A percentile compares a stretch with the other conserved stretches of the same genome.
Evolutionary conservation across 2,797 vertebrate species (phyloP).

Genomic region (Rhincodon typus): DNA sequence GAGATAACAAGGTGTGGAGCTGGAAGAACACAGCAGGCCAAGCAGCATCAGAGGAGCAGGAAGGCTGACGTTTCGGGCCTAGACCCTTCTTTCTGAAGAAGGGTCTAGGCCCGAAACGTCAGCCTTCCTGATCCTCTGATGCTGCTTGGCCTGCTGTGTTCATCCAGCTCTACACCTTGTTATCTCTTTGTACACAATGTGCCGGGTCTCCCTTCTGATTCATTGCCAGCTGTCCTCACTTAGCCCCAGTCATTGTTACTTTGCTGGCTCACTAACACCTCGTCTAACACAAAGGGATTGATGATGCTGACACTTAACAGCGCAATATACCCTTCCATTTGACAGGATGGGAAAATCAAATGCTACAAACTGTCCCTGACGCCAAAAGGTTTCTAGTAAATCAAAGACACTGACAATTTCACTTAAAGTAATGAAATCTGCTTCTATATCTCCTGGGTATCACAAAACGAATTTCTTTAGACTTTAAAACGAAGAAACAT

Average conservation of each 20-base stretch:
- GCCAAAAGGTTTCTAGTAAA: not conserved
- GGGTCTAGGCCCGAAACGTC: too few relatives aligned
- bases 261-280: conserved; percentile 23
- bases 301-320: conserved; percentile 41
- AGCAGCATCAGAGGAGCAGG: too few relatives aligned
- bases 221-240: conserved; percentile 37
- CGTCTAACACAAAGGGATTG: not conserved
- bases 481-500: not conserved
- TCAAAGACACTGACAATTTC: conserved; percentile 17
- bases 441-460: not conserved
- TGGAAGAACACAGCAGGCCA: too few relatives aligned
- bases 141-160: too few relatives aligned
- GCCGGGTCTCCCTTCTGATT: not conserved
- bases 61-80: too few relatives aligned
- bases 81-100: too few relatives aligned
- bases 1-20: too few relatives aligned
- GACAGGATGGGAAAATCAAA: conserved; percentile 41
- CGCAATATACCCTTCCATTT: conserved; percentile 47
- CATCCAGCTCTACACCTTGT: too few relatives aligned
- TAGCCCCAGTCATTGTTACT: conserved; percentile 4
- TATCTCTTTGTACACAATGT: not conserved
- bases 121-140: too few relatives aligned
- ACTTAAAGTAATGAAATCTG: conserved; percentile 24
- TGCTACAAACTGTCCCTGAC: conserved; percentile 38
- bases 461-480: not conserved